phyloP scores from a whole-genome alignment of 2,113 vertebrate species.

The Pluvialis apricaria region DNA sequence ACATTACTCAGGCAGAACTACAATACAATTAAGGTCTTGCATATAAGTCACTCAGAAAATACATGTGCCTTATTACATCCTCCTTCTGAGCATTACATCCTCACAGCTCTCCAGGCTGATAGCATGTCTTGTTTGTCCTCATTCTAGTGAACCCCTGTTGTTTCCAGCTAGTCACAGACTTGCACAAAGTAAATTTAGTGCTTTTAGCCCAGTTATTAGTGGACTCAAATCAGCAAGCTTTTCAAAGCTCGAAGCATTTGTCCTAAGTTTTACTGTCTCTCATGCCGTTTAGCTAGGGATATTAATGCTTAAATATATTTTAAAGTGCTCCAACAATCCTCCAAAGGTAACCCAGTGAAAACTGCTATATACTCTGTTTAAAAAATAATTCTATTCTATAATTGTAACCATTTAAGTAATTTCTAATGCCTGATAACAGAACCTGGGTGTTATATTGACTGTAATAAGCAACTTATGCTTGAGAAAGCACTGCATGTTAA shows the following conservation, averaged over 20 bases:
- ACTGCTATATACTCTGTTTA: not conserved
- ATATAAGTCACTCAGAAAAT: conserved; percentile 22
- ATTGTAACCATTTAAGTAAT: not conserved
- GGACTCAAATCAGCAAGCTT: not conserved
- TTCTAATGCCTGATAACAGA: not conserved
- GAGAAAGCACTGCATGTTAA: not conserved
- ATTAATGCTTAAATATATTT: not conserved
- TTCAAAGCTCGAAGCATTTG: not conserved
- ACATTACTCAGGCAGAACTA: conserved; percentile 26
- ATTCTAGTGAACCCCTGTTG: not conserved
- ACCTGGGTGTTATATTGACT: not conserved
- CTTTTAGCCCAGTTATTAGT: not conserved
- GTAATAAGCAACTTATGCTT: not conserved
- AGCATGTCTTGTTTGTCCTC: not conserved
- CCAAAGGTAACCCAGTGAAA: not conserved
- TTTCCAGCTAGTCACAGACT: not conserved
- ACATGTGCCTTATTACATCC: not conserved
- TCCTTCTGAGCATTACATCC: not conserved
- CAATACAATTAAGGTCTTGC: not conserved
- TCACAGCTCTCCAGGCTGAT: not conserved
- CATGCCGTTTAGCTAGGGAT: not conserved
- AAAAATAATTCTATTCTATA: not conserved
- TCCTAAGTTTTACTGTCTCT: not conserved
- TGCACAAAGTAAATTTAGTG: not conserved
- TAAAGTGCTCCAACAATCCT: not conserved